These are phyloP conservation scores for Rutpela maculata DNA, from an alignment of 2,888 invertebrate species.

Conservation along the genomic window DNA sequence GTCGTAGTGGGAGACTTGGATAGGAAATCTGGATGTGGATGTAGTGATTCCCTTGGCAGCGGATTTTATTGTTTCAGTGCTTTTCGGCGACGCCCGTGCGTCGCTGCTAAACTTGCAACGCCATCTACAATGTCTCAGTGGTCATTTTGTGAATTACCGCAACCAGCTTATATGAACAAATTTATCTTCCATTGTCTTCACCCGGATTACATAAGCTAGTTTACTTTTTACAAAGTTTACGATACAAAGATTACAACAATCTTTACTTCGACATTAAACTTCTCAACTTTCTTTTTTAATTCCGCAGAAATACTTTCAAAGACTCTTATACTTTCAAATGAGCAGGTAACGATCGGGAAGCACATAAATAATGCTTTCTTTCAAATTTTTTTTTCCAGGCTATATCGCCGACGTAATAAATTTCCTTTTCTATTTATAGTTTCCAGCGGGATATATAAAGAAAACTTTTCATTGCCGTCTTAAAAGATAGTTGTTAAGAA, in stretches of 20 bases:
- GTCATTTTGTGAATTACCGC: too few relatives aligned
- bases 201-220: too few relatives aligned
- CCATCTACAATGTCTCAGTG: too few relatives aligned
- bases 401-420: neutral
- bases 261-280: neutral
- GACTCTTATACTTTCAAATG: neutral
- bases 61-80: too few relatives aligned
- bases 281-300: neutral
- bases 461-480: constrained; percentile 34
- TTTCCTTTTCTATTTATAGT: constrained; percentile 23
- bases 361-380: neutral
- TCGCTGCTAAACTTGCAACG: too few relatives aligned
- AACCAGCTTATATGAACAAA: too few relatives aligned
- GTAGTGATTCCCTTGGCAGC: too few relatives aligned
- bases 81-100: too few relatives aligned
- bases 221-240: neutral
- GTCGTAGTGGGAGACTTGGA: too few relatives aligned
- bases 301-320: neutral
- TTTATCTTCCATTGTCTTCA: too few relatives aligned
- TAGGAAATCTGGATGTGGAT: too few relatives aligned
- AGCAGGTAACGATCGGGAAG: neutral
- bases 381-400: neutral
- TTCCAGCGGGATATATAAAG: constrained; percentile 12
- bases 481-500: constrained; percentile 23
- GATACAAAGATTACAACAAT: neutral